Percentiles rank a stretch among this genome's conserved stretches.
These are phyloP conservation scores for Microchirus variegatus DNA, from an alignment of 2,797 vertebrate species.

Conservation along the genomic window DNA sequence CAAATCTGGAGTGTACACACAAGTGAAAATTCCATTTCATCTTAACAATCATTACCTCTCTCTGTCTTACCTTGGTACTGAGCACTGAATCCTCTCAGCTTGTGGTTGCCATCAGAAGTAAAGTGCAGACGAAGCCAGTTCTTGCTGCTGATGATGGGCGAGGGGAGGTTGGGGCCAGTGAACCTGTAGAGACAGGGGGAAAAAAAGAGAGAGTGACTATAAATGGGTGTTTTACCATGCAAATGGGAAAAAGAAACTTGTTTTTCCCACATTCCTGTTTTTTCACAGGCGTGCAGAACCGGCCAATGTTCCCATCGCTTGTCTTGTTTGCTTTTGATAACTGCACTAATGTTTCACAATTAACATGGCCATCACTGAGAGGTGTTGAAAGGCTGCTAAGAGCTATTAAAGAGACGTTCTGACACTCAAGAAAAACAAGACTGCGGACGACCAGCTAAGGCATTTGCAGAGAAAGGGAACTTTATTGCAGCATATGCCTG, in stretches of 20 bases:
- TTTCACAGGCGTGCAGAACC: too few relatives aligned
- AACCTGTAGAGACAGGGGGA: conserved; percentile 85
- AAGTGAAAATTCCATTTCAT: not conserved
- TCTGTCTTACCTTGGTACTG: conserved; percentile 92
- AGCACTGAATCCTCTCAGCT: conserved; percentile 94
- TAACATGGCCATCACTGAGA: conserved; percentile 23
- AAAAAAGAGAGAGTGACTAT: conserved; percentile 20
- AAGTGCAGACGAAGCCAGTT: conserved; percentile 99
- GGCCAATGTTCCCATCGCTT: conserved; percentile 28
- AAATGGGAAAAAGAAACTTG: too few relatives aligned
- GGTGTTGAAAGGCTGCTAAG: conserved; percentile 36
- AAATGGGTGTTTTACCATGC: conserved; percentile 4
- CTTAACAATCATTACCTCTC: not conserved
- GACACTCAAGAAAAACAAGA: conserved; percentile 6
- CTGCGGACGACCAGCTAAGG: too few relatives aligned
- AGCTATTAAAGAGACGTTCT: conserved; percentile 39
- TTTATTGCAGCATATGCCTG: too few relatives aligned
- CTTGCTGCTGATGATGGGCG: conserved; percentile 98
- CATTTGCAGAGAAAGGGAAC: too few relatives aligned
- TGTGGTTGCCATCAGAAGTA: conserved; percentile 95
- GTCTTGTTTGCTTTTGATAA: conserved; percentile 53
- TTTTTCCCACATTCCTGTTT: too few relatives aligned
- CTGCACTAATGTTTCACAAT: conserved; percentile 46
- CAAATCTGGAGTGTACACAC: too few relatives aligned
- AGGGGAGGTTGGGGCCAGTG: conserved; percentile 93